Percentiles rank a stretch among this genome's conserved stretches.
phyloP scores from a whole-genome alignment of 2,113 vertebrate species.

The Chamaetylas fuelleborni region DNA sequence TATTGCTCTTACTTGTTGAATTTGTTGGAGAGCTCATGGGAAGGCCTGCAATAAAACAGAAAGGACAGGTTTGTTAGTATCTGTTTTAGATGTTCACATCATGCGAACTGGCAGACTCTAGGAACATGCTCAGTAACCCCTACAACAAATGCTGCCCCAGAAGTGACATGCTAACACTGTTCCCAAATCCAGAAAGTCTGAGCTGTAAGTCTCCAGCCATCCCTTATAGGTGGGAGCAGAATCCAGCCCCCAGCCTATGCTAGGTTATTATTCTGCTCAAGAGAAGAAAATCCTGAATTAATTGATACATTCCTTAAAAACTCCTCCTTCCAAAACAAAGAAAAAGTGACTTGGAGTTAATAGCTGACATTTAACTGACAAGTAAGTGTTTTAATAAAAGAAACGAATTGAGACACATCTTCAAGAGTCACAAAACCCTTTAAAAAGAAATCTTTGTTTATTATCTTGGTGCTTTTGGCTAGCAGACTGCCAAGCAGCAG shows the following conservation, averaged over 20 bases:
- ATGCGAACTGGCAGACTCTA: neutral
- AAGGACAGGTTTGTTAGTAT: neutral
- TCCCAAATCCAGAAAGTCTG: neutral
- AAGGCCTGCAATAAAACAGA: slow-evolving; percentile 37
- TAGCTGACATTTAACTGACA: neutral
- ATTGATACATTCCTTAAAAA: neutral
- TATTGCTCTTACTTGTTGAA: neutral
- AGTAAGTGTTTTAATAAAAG: neutral
- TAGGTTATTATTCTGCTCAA: neutral
- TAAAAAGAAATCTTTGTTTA: neutral
- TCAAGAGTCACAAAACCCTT: neutral
- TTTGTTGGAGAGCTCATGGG: fast-evolving
- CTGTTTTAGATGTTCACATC: neutral
- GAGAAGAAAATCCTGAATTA: neutral
- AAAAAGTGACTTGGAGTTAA: neutral
- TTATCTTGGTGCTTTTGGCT: neutral
- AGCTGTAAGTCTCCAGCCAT: neutral
- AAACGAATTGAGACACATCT: neutral
- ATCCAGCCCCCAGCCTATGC: neutral
- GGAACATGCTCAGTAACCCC: neutral
- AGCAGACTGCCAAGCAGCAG: neutral
- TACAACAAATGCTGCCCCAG: neutral
- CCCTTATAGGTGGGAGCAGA: neutral
- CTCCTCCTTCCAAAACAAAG: neutral
- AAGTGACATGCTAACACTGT: neutral